Evolutionary conservation across 2,113 vertebrate genomes (phyloP), one percentile per base, ranked within the genome.

Genomic region (Glareola pratincola): DNA sequence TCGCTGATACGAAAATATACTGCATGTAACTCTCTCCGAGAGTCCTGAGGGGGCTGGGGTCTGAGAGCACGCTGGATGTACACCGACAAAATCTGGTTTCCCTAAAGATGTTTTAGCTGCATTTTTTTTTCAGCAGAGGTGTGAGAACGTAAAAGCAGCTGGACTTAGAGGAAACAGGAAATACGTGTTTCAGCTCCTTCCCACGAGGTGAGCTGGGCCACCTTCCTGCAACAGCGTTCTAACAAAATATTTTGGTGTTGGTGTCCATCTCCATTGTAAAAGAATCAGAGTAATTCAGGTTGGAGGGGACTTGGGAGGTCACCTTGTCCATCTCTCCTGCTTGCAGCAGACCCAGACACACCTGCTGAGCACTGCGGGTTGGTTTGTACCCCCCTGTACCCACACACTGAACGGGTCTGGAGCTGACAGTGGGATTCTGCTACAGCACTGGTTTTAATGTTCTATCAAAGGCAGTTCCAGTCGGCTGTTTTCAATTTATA

Each of bases 21-120:
- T n/a, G 2, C 32, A 16, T 12, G 3, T 4, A 10, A 6, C 63
- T 27, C 37, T 13, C 21, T 12, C 41, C 6, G 3, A 29, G 27
- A 27, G 74, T 39, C 32, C 17, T 3, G 10, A 18, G 37, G 9
- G 7, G 15, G 26, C 36, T 19, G 36, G 3, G 9, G 64, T 15
- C 30, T 2, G 7, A 14, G 10, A 43, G 36, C 51, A 27, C 32
- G 1, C 53, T 6, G n/a, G n/a, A 2, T 1, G 22, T 5, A 3
- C 4, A 21, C 56, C 71, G 60, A 54, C 60, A 54, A 7, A 26
- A 63, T 11, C 72, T 13, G 19, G 2, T 4, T 34, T 36, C 50
- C 24, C n/a, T 23, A 27, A 74, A 79, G 27, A 17, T 24, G 14
- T 29, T 64, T 0, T 15, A 23, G 67, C 36, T 50, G 81, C 30